phyloP scores from a whole-genome alignment of 53 echinoderm and acorn worm species.

The Hippasteria phrygiana region DNA sequence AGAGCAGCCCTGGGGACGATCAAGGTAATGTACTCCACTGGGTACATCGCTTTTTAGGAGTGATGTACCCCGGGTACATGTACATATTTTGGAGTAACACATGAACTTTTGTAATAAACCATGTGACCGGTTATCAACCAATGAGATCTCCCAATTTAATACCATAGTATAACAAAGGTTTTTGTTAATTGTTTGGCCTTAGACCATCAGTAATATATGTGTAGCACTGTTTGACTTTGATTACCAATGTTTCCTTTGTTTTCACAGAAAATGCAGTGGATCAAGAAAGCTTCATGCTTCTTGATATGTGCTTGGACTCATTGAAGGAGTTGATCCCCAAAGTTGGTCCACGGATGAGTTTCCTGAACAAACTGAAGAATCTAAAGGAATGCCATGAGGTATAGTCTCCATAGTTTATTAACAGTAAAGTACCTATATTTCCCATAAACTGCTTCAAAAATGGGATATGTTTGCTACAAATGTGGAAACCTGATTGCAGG shows the following conservation, averaged over 20 bases:
- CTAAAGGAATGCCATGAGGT: slow-evolving; percentile 36
- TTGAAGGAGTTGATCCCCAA: slow-evolving; percentile 30
- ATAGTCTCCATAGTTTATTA: slow-evolving; percentile 6
- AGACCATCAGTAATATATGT: not conserved
- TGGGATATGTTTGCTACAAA: slow-evolving; percentile 67
- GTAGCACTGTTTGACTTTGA: slow-evolving; percentile 17
- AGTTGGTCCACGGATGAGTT: slow-evolving; percentile 10
- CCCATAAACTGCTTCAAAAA: too few relatives aligned
- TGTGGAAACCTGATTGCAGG: slow-evolving; percentile 65
- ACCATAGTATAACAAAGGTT: too few relatives aligned
- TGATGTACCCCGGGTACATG: too few relatives aligned
- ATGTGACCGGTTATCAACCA: too few relatives aligned
- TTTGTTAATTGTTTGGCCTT: not conserved
- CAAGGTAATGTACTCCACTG: too few relatives aligned
- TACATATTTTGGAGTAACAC: too few relatives aligned
- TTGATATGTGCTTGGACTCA: slow-evolving; percentile 41
- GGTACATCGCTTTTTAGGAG: too few relatives aligned
- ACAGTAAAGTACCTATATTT: not conserved
- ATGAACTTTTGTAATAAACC: too few relatives aligned
- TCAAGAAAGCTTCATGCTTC: slow-evolving; percentile 59
- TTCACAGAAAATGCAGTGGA: slow-evolving; percentile 68
- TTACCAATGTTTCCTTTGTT: not conserved
- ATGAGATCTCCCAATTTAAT: too few relatives aligned
- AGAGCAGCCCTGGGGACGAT: too few relatives aligned
- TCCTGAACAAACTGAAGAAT: not conserved